Conservation (phyloP, 2,888 invertebrate genomes). For the Watsonalla cultraria region DNA sequence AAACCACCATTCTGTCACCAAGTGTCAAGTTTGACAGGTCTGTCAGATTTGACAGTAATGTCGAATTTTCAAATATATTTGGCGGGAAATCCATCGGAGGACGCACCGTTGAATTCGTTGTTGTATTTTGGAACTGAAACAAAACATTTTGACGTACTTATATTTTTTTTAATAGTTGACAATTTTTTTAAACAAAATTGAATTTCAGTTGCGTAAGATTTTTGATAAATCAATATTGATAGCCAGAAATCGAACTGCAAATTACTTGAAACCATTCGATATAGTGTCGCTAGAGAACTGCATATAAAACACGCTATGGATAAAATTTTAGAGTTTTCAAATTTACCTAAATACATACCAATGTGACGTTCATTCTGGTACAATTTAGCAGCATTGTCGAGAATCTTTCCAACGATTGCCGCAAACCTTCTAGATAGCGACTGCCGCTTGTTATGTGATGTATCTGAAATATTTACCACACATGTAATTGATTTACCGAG, state of each 20-base stretch:
- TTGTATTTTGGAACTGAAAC: not conserved
- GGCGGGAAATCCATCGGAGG: constrained; percentile 5
- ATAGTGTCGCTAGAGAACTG: too few species aligned
- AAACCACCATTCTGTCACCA: constrained; percentile 11
- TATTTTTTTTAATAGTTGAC: too few species aligned
- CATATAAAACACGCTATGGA: too few species aligned
- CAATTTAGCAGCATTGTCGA: constrained; percentile 41
- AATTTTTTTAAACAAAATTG: too few species aligned
- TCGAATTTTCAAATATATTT: not conserved
- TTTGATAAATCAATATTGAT: too few species aligned
- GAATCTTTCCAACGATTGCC: constrained; percentile 47
- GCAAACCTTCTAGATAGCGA: constrained; percentile 55
- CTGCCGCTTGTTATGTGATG: constrained; percentile 46
- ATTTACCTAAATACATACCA: constrained; percentile 10
- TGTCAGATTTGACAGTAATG: not conserved
- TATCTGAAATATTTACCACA: constrained; percentile 36
- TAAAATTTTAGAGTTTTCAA: too few species aligned
- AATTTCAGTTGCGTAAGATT: too few species aligned
- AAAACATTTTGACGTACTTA: too few species aligned
- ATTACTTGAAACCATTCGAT: too few species aligned
- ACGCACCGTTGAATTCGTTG: constrained; percentile 10
- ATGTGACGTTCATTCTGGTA: constrained; percentile 14
- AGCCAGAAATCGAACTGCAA: too few species aligned
- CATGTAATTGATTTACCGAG: too few species aligned
- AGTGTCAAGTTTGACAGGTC: constrained; percentile 1